Conservation (phyloP, 2,113 vertebrate genomes). For the zebrafish (Danio rerio) region GRCz12tu NC_133182.1:68235001-68235500, state of each 20-base stretch:
- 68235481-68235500: constrained; percentile 14
- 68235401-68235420: constrained; percentile 66
- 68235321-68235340: constrained; percentile 59
- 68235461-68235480: constrained; percentile 50
- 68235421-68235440: constrained; percentile 60
- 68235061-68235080: background rate
- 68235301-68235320: constrained; percentile 56
- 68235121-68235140: background rate
- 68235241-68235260: constrained; percentile 26
- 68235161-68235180: background rate
- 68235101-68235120: background rate
- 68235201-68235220: constrained; percentile 11
- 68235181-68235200: background rate
- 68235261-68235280: constrained; percentile 53
- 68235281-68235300: constrained; percentile 55
- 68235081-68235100: background rate
- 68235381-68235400: constrained; percentile 60
- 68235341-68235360: constrained; percentile 67
- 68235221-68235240: background rate
- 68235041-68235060: background rate
- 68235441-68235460: constrained; percentile 55
- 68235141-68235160: background rate
- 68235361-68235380: constrained; percentile 64
- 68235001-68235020: no score
- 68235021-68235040: no score